phyloP scores from a whole-genome alignment of 92 coral and sea anemone species.

The Parazoanthus swiftii region DNA sequence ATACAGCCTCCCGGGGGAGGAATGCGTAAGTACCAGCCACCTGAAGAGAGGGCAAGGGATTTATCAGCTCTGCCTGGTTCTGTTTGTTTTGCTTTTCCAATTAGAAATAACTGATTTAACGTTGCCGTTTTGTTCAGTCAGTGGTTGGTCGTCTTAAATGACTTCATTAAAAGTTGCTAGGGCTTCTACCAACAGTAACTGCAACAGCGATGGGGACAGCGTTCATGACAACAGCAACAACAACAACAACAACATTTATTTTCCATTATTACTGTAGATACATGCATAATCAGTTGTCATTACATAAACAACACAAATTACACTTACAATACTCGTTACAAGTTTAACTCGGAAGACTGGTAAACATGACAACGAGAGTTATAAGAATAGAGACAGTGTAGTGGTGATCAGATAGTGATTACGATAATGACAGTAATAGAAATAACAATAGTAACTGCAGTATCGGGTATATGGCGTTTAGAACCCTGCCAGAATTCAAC shows the following conservation, averaged over 20 bases:
- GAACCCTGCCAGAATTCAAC: background rate
- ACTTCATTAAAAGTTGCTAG: no score
- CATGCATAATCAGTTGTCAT: no score
- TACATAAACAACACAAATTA: no score
- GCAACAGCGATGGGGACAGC: background rate
- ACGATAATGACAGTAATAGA: background rate
- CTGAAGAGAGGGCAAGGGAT: slow-evolving; percentile 42
- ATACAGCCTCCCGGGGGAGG: slow-evolving; percentile 99
- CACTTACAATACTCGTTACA: no score
- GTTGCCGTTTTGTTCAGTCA: no score
- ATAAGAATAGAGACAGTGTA: background rate
- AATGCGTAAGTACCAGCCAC: slow-evolving; percentile 98
- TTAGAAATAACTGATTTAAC: background rate
- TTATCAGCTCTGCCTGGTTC: background rate
- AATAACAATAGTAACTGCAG: no score
- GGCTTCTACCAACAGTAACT: background rate
- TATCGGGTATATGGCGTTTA: no score
- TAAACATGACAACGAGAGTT: background rate
- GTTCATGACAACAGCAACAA: no score
- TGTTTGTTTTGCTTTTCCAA: background rate
- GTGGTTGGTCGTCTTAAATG: no score
- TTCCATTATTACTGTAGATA: no score
- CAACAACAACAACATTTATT: no score
- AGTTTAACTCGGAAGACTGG: no score
- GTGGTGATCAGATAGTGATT: background rate